Evolutionary conservation across 1,140 invertebrate genomes (phyloP).

Genomic region (Plectrocnemia conspersa): DNA sequence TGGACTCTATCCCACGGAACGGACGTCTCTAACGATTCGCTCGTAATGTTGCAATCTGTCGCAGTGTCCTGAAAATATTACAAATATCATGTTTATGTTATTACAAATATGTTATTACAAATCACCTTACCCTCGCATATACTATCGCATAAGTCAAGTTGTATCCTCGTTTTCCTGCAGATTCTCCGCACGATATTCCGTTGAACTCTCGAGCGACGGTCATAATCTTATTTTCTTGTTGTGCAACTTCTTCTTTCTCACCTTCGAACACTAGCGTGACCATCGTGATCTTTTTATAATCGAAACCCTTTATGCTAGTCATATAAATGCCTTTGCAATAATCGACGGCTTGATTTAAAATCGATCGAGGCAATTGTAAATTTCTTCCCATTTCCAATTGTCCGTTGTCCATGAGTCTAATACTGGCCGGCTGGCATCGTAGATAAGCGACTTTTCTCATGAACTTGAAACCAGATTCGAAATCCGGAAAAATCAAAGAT

Average conservation of each 20-base stretch:
- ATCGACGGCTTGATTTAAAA: slow-evolving; percentile 53
- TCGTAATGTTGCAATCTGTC: slow-evolving; percentile 80
- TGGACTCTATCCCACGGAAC: slow-evolving; percentile 90
- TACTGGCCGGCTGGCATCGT: slow-evolving; percentile 65
- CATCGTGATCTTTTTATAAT: slow-evolving; percentile 58
- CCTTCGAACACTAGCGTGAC: slow-evolving; percentile 70
- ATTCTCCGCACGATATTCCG: slow-evolving; percentile 61
- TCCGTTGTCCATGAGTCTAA: slow-evolving; percentile 69
- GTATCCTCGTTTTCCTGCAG: slow-evolving; percentile 67
- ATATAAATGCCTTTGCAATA: slow-evolving; percentile 63
- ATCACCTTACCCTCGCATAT: slow-evolving; percentile 57
- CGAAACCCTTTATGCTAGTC: slow-evolving; percentile 63
- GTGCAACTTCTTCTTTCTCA: slow-evolving; percentile 51
- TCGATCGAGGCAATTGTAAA: slow-evolving; percentile 54
- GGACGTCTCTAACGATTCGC: slow-evolving; percentile 97
- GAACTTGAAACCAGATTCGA: slow-evolving; percentile 61
- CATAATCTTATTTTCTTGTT: slow-evolving; percentile 59
- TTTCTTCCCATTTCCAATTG: slow-evolving; percentile 69
- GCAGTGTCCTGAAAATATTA: slow-evolving; percentile 72
- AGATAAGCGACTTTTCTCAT: slow-evolving; percentile 54
- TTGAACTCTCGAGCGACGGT: slow-evolving; percentile 51
- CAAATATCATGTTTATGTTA: slow-evolving; percentile 8
- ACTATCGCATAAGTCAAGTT: slow-evolving; percentile 74
- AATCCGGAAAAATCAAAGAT: slow-evolving; percentile 66
- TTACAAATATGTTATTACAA: background rate